These are phyloP conservation scores for Chrysopilus asiliformis DNA, from an alignment of 2,888 invertebrate species.

Conservation along the genomic window DNA sequence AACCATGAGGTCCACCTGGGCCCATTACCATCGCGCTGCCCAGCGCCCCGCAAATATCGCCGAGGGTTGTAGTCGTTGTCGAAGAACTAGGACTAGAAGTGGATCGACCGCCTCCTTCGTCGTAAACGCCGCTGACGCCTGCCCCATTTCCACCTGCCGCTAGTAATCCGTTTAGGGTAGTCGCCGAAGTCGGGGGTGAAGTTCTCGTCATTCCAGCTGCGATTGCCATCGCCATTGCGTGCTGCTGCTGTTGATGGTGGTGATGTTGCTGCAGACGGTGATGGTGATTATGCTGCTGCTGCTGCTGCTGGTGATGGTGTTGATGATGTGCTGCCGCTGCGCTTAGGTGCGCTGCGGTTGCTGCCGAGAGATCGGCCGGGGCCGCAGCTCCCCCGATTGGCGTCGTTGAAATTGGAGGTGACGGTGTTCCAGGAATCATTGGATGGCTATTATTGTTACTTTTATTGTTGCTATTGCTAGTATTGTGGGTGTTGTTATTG, in stretches of 20 bases:
- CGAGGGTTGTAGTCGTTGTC: constrained; percentile 12
- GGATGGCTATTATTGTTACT: constrained; percentile 6
- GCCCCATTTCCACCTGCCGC: too few species aligned
- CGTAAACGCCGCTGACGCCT: constrained; percentile 15
- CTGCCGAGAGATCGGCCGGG: constrained; percentile 3
- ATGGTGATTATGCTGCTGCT: constrained; percentile 5
- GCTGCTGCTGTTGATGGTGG: constrained; percentile 15
- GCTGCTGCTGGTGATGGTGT: constrained; percentile 5
- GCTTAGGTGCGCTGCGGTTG: background rate
- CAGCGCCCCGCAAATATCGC: constrained; percentile 10
- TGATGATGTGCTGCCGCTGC: too few species aligned
- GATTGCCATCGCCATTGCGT: constrained; percentile 14
- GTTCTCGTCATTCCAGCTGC: constrained; percentile 11
- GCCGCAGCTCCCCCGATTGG: constrained; percentile 8
- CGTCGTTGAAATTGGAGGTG: constrained; percentile 13
- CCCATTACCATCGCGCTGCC: constrained; percentile 4
- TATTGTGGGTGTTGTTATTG: constrained; percentile 9
- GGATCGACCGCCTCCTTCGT: constrained; percentile 28
- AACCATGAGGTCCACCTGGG: constrained; percentile 51
- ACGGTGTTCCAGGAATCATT: constrained; percentile 11
- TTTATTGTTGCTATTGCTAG: constrained; percentile 10
- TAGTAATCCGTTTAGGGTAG: constrained; percentile 13
- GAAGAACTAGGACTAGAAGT: constrained; percentile 29
- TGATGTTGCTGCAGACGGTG: constrained; percentile 6
- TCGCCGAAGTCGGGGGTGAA: constrained; percentile 12